Evolutionary conservation across 2,113 vertebrate species (phyloP).

Genomic region (Turdus rufiventris): DNA sequence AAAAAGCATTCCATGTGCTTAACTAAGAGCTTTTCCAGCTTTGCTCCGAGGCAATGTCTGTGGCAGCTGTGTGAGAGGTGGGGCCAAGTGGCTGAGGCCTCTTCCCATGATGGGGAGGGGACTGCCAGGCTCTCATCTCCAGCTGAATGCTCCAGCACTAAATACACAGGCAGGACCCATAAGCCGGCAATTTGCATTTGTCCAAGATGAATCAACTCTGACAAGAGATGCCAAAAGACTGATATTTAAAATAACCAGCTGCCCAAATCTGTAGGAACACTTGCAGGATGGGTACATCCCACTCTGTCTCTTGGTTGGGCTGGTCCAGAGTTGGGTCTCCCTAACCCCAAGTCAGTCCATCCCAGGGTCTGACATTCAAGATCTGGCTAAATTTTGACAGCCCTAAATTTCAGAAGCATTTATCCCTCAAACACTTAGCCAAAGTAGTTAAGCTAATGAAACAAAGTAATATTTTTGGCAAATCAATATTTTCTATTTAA

Average conservation of each 20-base stretch:
- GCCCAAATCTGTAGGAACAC: background rate
- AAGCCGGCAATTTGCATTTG: background rate
- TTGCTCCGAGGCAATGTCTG: background rate
- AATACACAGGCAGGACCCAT: background rate
- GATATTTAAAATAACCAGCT: background rate
- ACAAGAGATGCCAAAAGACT: background rate
- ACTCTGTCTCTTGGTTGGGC: background rate
- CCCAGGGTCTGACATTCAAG: background rate
- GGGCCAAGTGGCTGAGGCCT: background rate
- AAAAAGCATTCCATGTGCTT: background rate
- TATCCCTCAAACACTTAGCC: background rate
- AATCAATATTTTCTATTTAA: background rate
- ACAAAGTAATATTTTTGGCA: background rate
- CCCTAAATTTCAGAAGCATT: background rate
- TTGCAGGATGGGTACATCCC: fast-evolving
- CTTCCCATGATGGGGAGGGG: fast-evolving
- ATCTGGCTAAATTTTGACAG: background rate
- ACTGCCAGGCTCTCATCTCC: background rate
- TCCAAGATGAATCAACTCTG: background rate
- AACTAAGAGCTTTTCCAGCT: background rate
- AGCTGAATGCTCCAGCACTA: background rate
- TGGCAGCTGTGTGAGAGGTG: background rate
- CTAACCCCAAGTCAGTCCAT: background rate
- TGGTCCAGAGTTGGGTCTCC: background rate
- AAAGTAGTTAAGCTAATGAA: background rate